A percentile compares a stretch with the other conserved stretches of the same genome.
Evolutionary conservation across 2,113 vertebrate genomes (phyloP).

Genomic region (Ciconia boyciana): DNA sequence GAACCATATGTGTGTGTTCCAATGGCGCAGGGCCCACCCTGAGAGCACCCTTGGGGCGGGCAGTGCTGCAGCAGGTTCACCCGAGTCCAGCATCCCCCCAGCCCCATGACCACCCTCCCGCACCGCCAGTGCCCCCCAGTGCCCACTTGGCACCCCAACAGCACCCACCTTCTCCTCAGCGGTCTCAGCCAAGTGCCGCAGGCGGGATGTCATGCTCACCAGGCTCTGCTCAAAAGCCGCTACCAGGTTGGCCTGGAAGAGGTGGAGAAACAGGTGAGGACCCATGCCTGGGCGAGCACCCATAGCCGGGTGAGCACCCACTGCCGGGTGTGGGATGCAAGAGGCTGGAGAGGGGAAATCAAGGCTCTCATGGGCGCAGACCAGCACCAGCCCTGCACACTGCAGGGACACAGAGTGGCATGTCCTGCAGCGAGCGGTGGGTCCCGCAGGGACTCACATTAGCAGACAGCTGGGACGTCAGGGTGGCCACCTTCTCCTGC

Average conservation of each 20-base stretch:
- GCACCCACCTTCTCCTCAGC: conserved; percentile 90
- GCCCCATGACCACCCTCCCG: fast-evolving
- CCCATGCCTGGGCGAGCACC: neutral
- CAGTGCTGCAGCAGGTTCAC: neutral
- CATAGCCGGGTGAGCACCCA: fast-evolving
- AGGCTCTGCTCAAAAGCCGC: conserved; percentile 96
- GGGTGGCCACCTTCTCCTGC: conserved; percentile 92
- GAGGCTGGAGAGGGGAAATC: neutral
- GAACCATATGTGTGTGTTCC: neutral
- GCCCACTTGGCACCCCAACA: fast-evolving
- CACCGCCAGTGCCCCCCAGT: neutral
- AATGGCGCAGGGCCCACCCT: fast-evolving
- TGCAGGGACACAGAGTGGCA: fast-evolving
- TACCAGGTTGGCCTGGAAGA: conserved; percentile 88
- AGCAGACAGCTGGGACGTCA: conserved; percentile 90
- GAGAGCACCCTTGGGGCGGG: neutral
- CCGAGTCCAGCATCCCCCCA: neutral
- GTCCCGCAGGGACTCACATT: conserved; percentile 77
- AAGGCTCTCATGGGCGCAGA: neutral
- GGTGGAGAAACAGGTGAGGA: neutral
- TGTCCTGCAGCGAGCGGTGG: neutral
- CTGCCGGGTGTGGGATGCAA: no score
- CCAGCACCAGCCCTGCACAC: fast-evolving
- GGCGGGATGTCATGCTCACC: conserved; percentile 89
- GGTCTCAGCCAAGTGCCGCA: conserved; percentile 85